Conservation (phyloP, 2,888 invertebrate species). For the Strigamia maritima region DNA sequence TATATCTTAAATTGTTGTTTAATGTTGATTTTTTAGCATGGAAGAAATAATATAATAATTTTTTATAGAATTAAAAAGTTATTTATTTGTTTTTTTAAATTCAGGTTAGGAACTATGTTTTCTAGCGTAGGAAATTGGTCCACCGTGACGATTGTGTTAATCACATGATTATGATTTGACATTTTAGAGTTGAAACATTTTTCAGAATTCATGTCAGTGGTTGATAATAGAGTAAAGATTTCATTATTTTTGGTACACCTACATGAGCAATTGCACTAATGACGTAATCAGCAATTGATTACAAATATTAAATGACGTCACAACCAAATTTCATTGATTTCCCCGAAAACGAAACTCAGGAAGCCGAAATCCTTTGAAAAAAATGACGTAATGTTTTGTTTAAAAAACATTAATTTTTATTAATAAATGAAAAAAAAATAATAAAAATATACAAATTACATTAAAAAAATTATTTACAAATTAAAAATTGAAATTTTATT, state of each 20-base stretch:
- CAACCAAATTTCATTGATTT: too few relatives aligned
- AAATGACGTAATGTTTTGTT: too few relatives aligned
- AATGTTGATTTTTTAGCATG: background rate
- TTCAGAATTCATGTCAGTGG: background rate
- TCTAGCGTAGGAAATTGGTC: background rate
- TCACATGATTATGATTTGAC: slow-evolving; percentile 6
- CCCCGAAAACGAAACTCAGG: too few relatives aligned
- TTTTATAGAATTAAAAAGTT: too few relatives aligned
- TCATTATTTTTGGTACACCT: background rate
- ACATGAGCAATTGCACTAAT: background rate
- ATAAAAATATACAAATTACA: background rate
- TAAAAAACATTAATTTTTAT: background rate
- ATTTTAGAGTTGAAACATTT: background rate
- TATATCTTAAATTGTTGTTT: too few relatives aligned
- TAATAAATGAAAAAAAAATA: background rate
- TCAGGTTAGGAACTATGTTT: background rate
- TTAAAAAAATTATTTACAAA: background rate
- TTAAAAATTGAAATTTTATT: background rate
- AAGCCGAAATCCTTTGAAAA: too few relatives aligned
- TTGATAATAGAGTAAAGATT: background rate
- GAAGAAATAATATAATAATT: too few relatives aligned
- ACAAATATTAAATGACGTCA: too few relatives aligned
- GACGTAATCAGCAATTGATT: too few relatives aligned
- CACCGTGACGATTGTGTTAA: background rate
- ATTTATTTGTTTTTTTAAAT: background rate